These are phyloP conservation scores for Lophochroa leadbeateri DNA, from an alignment of 2,113 vertebrate genomes.

Conservation along the genomic window DNA sequence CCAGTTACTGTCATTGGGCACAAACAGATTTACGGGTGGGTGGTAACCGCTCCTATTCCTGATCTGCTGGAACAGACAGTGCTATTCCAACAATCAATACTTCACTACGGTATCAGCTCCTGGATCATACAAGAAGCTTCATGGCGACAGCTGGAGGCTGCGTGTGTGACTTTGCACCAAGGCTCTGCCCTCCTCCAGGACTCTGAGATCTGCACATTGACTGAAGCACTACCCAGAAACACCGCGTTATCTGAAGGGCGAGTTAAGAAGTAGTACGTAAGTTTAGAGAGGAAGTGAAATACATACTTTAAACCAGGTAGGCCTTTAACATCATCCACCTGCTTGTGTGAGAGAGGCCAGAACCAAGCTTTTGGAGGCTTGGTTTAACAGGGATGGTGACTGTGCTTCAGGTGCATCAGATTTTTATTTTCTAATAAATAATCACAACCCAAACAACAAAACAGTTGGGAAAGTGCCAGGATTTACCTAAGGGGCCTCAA, in stretches of 20 bases:
- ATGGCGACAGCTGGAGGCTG: neutral
- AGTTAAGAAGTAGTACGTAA: accelerated
- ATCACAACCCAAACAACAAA: neutral
- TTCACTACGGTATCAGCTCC: neutral
- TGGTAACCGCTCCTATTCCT: neutral
- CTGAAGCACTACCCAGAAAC: neutral
- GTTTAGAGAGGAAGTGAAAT: neutral
- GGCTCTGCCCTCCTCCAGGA: neutral
- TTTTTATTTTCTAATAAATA: neutral
- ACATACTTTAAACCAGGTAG: neutral
- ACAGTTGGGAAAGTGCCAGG: neutral
- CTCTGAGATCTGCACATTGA: accelerated
- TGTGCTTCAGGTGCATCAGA: neutral
- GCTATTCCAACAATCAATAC: neutral
- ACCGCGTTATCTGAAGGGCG: neutral
- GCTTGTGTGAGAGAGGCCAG: neutral
- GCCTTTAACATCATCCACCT: neutral
- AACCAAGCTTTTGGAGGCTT: accelerated
- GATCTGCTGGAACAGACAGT: neutral
- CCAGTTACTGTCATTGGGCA: neutral
- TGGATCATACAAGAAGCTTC: neutral
- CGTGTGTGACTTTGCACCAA: neutral
- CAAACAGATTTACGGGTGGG: neutral
- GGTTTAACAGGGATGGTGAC: neutral
- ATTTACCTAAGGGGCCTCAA: neutral